Evolutionary conservation across 2,797 vertebrate species (phyloP), one percentile per base, ranked within the genome.

Genomic region (Lepilemur ruficaudatus): DNA sequence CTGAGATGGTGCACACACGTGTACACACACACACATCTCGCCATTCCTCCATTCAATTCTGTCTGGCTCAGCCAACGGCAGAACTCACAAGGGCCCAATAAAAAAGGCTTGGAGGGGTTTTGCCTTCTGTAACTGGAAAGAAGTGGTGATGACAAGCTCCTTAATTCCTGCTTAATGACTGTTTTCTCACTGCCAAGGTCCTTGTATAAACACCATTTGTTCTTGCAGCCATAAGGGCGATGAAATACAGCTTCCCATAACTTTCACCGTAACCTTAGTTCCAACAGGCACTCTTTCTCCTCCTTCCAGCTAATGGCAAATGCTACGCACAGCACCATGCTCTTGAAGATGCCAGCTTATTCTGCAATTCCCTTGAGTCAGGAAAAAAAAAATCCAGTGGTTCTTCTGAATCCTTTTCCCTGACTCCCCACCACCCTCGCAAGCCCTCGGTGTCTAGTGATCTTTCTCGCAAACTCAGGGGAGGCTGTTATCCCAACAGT

Each of bases 161-260:
- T 99, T 99, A 99, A 99, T 98, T 98, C 98, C 98, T 99, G 98
- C 99, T 99, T 99, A 99, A 99, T 99, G 99, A 99, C 98, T 98
- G 98, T 99, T 99, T 99, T 99, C 98, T 99, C 98, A 98, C 99
- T 99, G 98, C 98, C 98, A 99, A 99, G 98, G 98, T 98, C 98
- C 98, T 98, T 99, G 98, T 98, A 98, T 98, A 99, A 99, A 99
- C 98, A 99, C 98, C 98, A 98, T 99, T 98, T 99, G 98, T 98
- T 99, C 98, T 98, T 98, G 98, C 97, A 98, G 98, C 98, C 98
- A 98, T 98, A 98, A 98, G 97, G 98, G 97, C 93, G 98, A 98
- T 98, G 98, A 99, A 98, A 98, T 98, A 99, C 96, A 98, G 99
- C 98, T 98, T 98, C 98, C 98, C 98, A 98, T 98, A 97, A 97